A percentile compares a stretch with the other conserved stretches of the same genome.
phyloP scores from a whole-genome alignment of 2,888 invertebrate genomes.

The Lepidocyrtoides sp. region DNA sequence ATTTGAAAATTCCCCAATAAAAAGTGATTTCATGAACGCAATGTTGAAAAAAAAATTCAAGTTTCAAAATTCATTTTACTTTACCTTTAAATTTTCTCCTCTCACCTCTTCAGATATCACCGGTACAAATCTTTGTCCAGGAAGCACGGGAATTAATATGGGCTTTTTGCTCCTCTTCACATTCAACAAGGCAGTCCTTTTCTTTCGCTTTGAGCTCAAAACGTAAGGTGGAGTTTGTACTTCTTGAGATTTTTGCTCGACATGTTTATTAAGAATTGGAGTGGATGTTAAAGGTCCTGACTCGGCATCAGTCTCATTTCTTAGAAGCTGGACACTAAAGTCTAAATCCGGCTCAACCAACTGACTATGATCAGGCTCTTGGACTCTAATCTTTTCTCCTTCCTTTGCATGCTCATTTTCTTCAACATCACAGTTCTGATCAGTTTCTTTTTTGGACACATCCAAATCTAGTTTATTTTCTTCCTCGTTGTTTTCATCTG shows the following conservation, averaged over 20 bases:
- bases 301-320: background rate
- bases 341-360: constrained; percentile 47
- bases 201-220: constrained; percentile 74
- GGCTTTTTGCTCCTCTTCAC: constrained; percentile 80
- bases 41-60: too few relatives aligned
- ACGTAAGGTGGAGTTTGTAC: constrained; percentile 76
- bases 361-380: background rate
- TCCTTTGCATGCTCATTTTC: background rate
- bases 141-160: constrained; percentile 78
- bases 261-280: constrained; percentile 43
- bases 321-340: constrained; percentile 42
- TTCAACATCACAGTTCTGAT: background rate
- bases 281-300: constrained; percentile 66
- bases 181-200: constrained; percentile 78
- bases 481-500: constrained; percentile 2
- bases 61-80: too few relatives aligned
- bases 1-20: background rate
- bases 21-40: constrained; percentile 19
- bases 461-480: too few relatives aligned
- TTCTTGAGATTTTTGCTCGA: constrained; percentile 79
- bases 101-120: constrained; percentile 71
- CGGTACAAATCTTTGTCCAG: constrained; percentile 77
- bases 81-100: constrained; percentile 57
- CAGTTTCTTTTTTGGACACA: too few relatives aligned
- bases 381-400: background rate